Conservation (phyloP, 2,797 vertebrate species). For the Phrynocephalus guinanensis region DNA sequence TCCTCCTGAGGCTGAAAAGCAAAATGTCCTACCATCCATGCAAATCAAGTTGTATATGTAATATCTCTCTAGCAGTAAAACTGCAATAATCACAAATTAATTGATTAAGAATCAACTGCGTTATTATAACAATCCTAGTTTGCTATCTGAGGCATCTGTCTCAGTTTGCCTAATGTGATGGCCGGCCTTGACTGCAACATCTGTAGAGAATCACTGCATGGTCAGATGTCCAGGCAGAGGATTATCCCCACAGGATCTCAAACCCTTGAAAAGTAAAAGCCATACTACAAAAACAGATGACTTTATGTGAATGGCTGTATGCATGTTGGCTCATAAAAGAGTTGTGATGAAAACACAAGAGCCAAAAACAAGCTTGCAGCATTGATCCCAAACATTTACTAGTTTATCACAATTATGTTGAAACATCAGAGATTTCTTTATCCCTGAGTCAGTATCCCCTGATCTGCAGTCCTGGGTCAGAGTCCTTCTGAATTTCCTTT, state of each 20-base stretch:
- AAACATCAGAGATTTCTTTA: not conserved
- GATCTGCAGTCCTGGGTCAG: not conserved
- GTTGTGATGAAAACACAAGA: not conserved
- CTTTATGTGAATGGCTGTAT: not conserved
- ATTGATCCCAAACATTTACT: not conserved
- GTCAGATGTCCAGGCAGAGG: not conserved
- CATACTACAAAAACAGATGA: not conserved
- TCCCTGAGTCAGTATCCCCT: not conserved
- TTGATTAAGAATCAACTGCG: not conserved
- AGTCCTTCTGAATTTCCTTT: not conserved
- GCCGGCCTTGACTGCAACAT: not conserved
- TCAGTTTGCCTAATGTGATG: not conserved
- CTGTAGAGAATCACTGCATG: too few species aligned
- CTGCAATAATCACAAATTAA: not conserved
- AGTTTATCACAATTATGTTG: not conserved
- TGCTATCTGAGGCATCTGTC: not conserved
- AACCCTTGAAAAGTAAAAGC: not conserved
- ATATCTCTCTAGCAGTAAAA: not conserved
- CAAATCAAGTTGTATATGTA: not conserved
- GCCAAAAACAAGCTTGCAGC: not conserved
- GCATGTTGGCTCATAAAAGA: not conserved
- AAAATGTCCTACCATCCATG: not conserved
- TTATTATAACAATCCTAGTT: not conserved
- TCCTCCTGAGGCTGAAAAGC: not conserved
- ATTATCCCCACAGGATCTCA: not conserved